These are phyloP conservation scores for Zingel zingel DNA, from an alignment of 2,113 vertebrate genomes.

Conservation along the genomic window DNA sequence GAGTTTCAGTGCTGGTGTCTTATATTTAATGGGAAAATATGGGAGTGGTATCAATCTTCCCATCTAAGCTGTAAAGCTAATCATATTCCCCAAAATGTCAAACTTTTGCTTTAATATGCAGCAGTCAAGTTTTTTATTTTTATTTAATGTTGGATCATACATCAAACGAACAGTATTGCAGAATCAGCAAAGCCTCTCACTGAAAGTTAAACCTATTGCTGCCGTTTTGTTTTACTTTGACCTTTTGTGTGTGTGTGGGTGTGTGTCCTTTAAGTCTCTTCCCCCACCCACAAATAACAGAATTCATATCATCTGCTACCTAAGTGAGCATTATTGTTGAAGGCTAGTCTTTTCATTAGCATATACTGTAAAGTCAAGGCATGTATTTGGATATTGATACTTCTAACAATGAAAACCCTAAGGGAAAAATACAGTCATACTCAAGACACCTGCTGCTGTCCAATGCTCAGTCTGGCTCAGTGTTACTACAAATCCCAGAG, in stretches of 20 bases:
- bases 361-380: slow-evolving; percentile 31
- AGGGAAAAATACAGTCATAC: background rate
- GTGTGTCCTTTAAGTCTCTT: slow-evolving; percentile 19
- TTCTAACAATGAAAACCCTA: background rate
- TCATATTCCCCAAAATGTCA: background rate
- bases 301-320: slow-evolving; percentile 34
- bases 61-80: background rate
- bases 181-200: slow-evolving; percentile 9
- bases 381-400: slow-evolving; percentile 31
- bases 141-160: background rate
- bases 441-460: slow-evolving; percentile 13
- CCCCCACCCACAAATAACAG: background rate
- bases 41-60: background rate
- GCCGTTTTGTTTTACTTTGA: slow-evolving; percentile 29
- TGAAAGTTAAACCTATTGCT: slow-evolving; percentile 9
- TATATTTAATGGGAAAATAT: background rate
- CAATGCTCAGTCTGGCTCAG: slow-evolving; percentile 28
- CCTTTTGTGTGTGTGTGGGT: slow-evolving; percentile 12
- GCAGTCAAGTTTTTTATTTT: background rate
- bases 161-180: background rate
- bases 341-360: slow-evolving; percentile 29
- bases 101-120: background rate
- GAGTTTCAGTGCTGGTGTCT: background rate
- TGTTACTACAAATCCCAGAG: slow-evolving; percentile 25
- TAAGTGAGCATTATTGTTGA: background rate